Base-by-base conservation (phyloP, 2,113 vertebrate genomes). In the Thryonomys swinderianus region DNA sequence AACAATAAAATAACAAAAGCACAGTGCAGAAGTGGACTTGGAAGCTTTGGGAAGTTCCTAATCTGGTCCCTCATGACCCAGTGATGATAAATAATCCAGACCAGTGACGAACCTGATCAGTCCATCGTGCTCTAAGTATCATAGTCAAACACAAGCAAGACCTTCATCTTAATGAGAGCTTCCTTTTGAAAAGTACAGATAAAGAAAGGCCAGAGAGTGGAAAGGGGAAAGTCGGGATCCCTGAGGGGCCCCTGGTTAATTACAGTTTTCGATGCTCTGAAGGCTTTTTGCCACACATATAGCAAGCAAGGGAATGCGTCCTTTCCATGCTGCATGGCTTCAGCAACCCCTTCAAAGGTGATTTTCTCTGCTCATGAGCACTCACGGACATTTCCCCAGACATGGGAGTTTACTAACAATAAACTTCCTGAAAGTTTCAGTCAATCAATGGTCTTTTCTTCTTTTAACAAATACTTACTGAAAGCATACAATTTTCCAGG, bases 401-500 rank as follows among this genome's bases (percentile, higher is more conserved):
- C 0, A 0, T 45, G 18, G 51, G 8, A 2, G 42, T 34, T 83
- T 85, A 27, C 61, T 78, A 48, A 14, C 42, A 80, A 53, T 16
- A 32, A 90, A 53, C 20, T 90, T 40, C 51, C 32, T 79, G 69
- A 89, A 71, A 90, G 51, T 62, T 94, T 57, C 30, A 10, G 18
- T 12, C 90, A 6, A 16, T 4, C 27, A 25, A 34, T 78, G 51
- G 20, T 25, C 25, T 48, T 69, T 85, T n/a, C 42, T 88, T 76
- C 73, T 48, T 76, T 48, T 48, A 25, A 76, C 73, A 90, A 53
- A 80, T 51, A 85, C 67, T 51, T 79, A 40, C 40, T 40, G 17
- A 13, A 32, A 30, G 16, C n/a, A 16, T 61, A 69, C 14, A 7
- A 5, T 85, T 85, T n/a, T 71, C n/a, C 61, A 79, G 18, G 34